A percentile compares a stretch with the other conserved stretches of the same genome.
Conservation (phyloP, 2,113 vertebrate species). For the Xenotilapia flavipinnis region DNA sequence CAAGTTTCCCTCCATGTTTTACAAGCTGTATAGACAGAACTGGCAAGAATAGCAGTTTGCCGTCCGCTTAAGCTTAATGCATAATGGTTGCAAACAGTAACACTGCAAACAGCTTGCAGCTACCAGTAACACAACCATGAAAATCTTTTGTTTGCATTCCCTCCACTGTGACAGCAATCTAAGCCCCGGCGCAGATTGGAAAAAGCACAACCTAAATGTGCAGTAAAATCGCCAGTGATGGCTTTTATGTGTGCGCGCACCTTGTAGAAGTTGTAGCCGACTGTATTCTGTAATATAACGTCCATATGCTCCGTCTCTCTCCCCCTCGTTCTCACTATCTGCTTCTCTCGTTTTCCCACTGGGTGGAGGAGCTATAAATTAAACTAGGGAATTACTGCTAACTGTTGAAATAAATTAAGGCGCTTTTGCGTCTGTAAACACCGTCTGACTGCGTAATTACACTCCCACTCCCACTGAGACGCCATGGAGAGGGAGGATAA, state of each 20-base stretch:
- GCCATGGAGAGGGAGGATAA: slow-evolving; percentile 44
- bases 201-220: not conserved
- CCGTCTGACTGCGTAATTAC: slow-evolving; percentile 78
- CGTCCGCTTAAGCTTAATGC: not conserved
- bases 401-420: slow-evolving; percentile 79
- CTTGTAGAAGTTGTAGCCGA: not conserved
- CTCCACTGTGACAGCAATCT: not conserved
- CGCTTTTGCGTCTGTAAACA: slow-evolving; percentile 78
- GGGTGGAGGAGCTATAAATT: slow-evolving; percentile 77
- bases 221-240: not conserved
- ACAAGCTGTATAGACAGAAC: not conserved
- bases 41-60: not conserved
- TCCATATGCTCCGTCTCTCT: slow-evolving; percentile 39
- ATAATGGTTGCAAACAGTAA: not conserved
- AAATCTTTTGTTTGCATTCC: not conserved
- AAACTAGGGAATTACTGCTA: slow-evolving; percentile 80
- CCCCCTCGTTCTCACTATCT: slow-evolving; percentile 39
- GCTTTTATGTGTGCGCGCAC: not conserved
- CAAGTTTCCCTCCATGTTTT: not conserved
- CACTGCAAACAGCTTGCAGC: not conserved
- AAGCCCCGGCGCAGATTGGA: not conserved
- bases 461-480: slow-evolving; percentile 71
- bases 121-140: not conserved
- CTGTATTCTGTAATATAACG: slow-evolving; percentile 18
- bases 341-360: slow-evolving; percentile 52